Evolutionary conservation across 2,888 invertebrate genomes (phyloP), one percentile per base, ranked within the genome.

Genomic region (Idaea biselata): DNA sequence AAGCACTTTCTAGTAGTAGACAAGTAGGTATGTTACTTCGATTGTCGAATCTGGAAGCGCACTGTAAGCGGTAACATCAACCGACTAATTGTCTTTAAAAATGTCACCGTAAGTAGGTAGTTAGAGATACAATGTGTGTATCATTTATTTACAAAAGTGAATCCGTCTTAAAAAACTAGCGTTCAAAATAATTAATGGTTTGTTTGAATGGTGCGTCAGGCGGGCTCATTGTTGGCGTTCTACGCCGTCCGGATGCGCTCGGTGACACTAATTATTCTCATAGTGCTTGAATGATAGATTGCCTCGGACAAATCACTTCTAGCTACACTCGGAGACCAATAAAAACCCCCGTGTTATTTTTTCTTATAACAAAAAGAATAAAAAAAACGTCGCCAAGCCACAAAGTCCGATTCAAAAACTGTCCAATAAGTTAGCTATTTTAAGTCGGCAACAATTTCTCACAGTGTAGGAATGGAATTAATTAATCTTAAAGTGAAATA

Each of bases 211-310:
- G 85, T 83, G 88, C 85, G 89, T 89, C 90, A 86, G 84, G 73
- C 80, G 81, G 83, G 76, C n/a, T 88, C 86, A 91, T 91, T 91
- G 91, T 91, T 89, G 84, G 87, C 87, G 83, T 81, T 77, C 82
- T 25, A 79, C 83, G 79, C 79, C 77, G 86, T 82, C 91, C 90
- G 91, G 91, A 92, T 91, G 89, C 89, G 84, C 79, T 72, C 84
- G 86, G 84, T 92, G 91, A 91, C 91, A 91, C 91, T 92, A 92
- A 92, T 92, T 92, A 92, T 92, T 91, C 87, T 82, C 90, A 89
- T 91, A 89, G 89, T 88, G 86, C 82, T 86, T 85, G 88, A 90
- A 90, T 92, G 91, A 92, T 92, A 91, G 89, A 92, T 92, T 89
- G 82, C 89, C 79, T 81, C 86, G 88, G 90, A 92, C 91, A 91